Evolutionary conservation across 1,140 invertebrate species (phyloP).

Genomic region (Epicauta chinensis): DNA sequence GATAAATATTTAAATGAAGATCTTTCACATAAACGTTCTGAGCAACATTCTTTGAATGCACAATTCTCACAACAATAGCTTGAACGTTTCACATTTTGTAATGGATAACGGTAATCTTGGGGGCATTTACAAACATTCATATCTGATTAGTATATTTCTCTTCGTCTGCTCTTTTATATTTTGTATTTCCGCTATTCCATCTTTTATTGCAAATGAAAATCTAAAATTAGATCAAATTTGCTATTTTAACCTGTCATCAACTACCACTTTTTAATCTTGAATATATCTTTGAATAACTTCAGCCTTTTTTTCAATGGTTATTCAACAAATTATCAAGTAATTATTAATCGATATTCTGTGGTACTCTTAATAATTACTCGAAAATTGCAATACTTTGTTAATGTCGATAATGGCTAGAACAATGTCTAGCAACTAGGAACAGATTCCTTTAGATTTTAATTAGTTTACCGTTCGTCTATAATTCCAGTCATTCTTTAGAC

Average conservation of each 20-base stretch:
- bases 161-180: constrained; percentile 14
- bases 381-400: too few relatives aligned
- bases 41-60: constrained; percentile 6
- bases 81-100: constrained; percentile 8
- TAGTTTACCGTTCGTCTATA: too few relatives aligned
- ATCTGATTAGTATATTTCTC: constrained; percentile 21
- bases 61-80: constrained; percentile 14
- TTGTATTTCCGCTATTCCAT: constrained; percentile 12
- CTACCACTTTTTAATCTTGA: too few relatives aligned
- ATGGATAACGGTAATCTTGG: constrained; percentile 21
- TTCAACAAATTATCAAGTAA: too few relatives aligned
- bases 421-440: too few relatives aligned
- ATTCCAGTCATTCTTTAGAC: too few relatives aligned
- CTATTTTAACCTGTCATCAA: background rate
- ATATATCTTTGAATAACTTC: too few relatives aligned
- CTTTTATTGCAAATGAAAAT: constrained; percentile 16
- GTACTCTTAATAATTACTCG: too few relatives aligned
- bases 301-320: too few relatives aligned
- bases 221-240: constrained; percentile 17
- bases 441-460: too few relatives aligned
- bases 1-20: constrained; percentile 11
- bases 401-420: too few relatives aligned
- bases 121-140: constrained; percentile 21
- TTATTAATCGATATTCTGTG: too few relatives aligned
- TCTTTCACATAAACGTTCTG: constrained; percentile 1